These are phyloP conservation scores for Rhagophthalmus giganteus DNA, from an alignment of 2,888 invertebrate species.

Conservation along the genomic window DNA sequence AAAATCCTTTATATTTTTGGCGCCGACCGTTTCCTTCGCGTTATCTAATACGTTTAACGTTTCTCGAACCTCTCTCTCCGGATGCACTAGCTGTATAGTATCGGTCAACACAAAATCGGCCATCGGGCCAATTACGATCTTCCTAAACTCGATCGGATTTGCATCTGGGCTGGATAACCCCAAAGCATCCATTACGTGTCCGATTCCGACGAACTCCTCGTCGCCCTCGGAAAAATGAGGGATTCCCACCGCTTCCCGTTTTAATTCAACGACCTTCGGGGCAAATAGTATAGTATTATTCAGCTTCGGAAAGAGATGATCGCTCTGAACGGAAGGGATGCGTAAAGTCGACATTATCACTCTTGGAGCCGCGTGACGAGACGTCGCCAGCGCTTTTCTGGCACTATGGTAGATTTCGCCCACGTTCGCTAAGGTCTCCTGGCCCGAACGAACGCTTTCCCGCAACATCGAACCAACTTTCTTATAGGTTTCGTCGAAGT, in stretches of 20 bases:
- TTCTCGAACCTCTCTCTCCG: conserved; percentile 13
- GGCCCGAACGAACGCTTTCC: conserved; percentile 48
- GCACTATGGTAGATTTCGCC: conserved; percentile 48
- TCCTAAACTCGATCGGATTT: conserved; percentile 33
- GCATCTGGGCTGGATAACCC: conserved; percentile 47
- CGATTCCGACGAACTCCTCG: conserved; percentile 43
- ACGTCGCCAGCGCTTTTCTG: conserved; percentile 41
- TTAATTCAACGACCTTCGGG: conserved; percentile 16
- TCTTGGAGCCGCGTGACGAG: conserved; percentile 41
- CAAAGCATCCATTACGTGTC: conserved; percentile 48
- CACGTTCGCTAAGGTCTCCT: conserved; percentile 47
- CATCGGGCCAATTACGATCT: conserved; percentile 33
- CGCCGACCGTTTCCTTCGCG: conserved; percentile 29
- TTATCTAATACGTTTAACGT: conserved; percentile 22
- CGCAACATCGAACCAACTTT: conserved; percentile 46
- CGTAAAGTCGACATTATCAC: conserved; percentile 41
- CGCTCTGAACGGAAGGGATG: conserved; percentile 32
- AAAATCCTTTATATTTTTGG: conserved; percentile 29
- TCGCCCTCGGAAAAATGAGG: conserved; percentile 11
- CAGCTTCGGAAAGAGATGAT: background rate
- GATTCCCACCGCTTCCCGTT: conserved; percentile 5
- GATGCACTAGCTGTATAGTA: background rate
- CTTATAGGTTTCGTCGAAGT: conserved; percentile 29
- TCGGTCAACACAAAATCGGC: conserved; percentile 1
- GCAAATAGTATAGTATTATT: conserved; percentile 31